phyloP scores from a whole-genome alignment of 1,140 invertebrate genomes.

The Lanistes nyassanus region DNA sequence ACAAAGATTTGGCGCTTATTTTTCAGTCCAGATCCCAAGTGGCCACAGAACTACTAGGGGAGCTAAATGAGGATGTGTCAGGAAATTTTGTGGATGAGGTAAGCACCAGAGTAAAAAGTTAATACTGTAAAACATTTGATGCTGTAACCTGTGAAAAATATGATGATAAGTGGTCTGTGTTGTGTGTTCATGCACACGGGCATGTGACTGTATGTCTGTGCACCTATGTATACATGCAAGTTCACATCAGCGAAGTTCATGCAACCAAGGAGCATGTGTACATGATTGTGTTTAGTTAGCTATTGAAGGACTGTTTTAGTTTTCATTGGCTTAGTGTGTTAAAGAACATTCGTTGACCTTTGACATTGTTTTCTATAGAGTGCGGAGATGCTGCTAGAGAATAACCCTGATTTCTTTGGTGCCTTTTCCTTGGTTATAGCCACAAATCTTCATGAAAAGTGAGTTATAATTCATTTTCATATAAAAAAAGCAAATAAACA shows the following conservation, averaged over 20 bases:
- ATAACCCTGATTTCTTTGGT: constrained; percentile 89
- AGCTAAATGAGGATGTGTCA: constrained; percentile 92
- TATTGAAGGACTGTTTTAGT: too few species aligned
- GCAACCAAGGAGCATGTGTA: too few species aligned
- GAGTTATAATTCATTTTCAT: constrained; percentile 46
- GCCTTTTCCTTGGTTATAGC: constrained; percentile 90
- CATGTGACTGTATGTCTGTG: too few species aligned
- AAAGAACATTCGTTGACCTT: background rate
- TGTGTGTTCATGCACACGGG: too few species aligned
- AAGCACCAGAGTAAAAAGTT: constrained; percentile 26
- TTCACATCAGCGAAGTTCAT: too few species aligned
- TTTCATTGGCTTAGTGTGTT: background rate
- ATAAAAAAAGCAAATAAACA: too few species aligned
- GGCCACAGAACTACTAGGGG: constrained; percentile 83
- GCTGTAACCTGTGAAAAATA: too few species aligned
- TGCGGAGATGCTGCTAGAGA: constrained; percentile 82
- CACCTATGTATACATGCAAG: too few species aligned
- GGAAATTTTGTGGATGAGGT: constrained; percentile 91
- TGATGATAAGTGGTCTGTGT: too few species aligned
- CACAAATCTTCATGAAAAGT: constrained; percentile 85
- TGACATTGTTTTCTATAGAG: constrained; percentile 64
- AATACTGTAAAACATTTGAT: too few species aligned
- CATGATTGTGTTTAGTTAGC: too few species aligned
- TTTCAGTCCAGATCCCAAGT: constrained; percentile 81
- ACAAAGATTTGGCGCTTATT: too few species aligned